Percentiles rank a stretch among this genome's conserved stretches.
Evolutionary conservation across 2,888 invertebrate genomes (phyloP).

Genomic region (Epirrhoe alternata): DNA sequence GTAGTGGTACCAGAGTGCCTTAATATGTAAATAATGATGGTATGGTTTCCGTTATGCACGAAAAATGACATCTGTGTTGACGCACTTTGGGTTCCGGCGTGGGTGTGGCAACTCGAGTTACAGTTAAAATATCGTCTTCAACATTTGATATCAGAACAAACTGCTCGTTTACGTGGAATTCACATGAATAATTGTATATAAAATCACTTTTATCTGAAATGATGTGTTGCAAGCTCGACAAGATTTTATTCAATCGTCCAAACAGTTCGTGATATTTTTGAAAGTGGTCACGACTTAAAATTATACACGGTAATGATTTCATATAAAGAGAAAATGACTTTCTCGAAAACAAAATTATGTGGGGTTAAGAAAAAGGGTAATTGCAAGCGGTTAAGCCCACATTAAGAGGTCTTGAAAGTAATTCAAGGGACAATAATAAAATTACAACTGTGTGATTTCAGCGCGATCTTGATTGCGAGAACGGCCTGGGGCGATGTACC

Average conservation of each 20-base stretch:
- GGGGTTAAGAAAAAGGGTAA: constrained; percentile 45
- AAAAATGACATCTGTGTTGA: constrained; percentile 69
- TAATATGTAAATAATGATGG: constrained; percentile 82
- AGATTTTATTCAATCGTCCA: constrained; percentile 2
- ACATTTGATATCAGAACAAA: constrained; percentile 20
- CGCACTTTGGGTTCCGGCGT: constrained; percentile 66
- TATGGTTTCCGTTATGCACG: constrained; percentile 75
- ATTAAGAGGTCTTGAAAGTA: constrained; percentile 46
- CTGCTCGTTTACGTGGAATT: constrained; percentile 16
- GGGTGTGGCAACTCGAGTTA: constrained; percentile 51
- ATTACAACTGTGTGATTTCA: constrained; percentile 58
- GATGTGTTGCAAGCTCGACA: background rate
- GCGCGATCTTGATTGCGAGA: constrained; percentile 54
- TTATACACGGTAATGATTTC: constrained; percentile 25
- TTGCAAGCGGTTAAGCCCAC: constrained; percentile 45
- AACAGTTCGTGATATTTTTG: constrained; percentile 20
- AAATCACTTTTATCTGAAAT: background rate
- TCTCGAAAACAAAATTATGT: constrained; percentile 30
- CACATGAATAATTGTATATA: constrained; percentile 8
- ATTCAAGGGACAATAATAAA: constrained; percentile 52
- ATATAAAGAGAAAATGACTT: constrained; percentile 31
- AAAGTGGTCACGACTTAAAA: constrained; percentile 6
- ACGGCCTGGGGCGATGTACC: constrained; percentile 47
- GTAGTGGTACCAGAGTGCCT: constrained; percentile 61
- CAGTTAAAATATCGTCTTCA: constrained; percentile 22